Evolutionary conservation across 1,140 invertebrate species (phyloP).

Genomic region (Apis cerana): DNA sequence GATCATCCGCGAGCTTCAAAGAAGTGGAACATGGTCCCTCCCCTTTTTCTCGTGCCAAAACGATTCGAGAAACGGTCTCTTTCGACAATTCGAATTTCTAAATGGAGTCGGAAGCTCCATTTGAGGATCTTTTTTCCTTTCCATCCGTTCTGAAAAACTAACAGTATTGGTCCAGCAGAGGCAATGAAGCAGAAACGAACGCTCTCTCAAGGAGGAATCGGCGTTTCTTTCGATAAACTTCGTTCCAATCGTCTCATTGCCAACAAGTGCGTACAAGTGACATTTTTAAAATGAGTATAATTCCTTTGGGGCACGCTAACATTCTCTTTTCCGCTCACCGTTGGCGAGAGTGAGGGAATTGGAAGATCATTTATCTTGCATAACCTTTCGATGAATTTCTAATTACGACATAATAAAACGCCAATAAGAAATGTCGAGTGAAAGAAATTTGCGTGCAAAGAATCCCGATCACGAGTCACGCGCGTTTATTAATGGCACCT

Average conservation of each 20-base stretch:
- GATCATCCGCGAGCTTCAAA: neutral
- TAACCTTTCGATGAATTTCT: conserved; percentile 47
- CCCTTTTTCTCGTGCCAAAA: neutral
- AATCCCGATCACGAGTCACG: conserved; percentile 12
- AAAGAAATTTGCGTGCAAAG: neutral
- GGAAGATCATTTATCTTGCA: conserved; percentile 17
- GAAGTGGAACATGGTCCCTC: neutral
- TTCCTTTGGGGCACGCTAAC: neutral
- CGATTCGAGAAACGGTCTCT: neutral
- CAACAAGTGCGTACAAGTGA: neutral
- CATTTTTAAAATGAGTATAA: neutral
- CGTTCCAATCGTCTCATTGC: too few relatives aligned
- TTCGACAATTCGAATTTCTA: neutral
- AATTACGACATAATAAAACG: conserved; percentile 47
- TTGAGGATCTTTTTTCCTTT: neutral
- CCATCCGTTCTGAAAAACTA: neutral
- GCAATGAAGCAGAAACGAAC: neutral
- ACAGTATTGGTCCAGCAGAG: neutral
- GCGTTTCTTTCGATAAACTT: conserved; percentile 3
- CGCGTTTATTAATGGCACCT: conserved; percentile 24
- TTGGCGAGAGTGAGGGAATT: neutral
- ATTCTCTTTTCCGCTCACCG: neutral
- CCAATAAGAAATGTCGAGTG: conserved; percentile 27
- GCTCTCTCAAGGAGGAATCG: neutral
- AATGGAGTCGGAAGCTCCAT: neutral